A percentile compares a stretch with the other conserved stretches of the same genome.
Evolutionary conservation across 2,888 invertebrate species (phyloP).

Genomic region (Gortyna flavago): DNA sequence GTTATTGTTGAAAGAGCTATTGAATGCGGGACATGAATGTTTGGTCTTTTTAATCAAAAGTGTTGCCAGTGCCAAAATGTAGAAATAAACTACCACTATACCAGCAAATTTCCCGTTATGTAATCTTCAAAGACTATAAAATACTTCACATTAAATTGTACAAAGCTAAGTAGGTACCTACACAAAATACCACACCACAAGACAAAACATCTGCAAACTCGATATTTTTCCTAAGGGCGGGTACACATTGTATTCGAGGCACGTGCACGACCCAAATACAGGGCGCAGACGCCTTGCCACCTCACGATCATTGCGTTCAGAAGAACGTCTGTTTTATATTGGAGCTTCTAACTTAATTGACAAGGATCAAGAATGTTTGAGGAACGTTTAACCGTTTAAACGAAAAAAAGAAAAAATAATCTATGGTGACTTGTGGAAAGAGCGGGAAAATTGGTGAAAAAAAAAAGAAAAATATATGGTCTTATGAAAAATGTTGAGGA

Average conservation of each 20-base stretch:
- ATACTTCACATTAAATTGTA: background rate
- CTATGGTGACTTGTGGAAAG: conserved; percentile 9
- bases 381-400: too few relatives aligned
- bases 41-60: background rate
- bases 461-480: background rate
- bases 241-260: conserved; percentile 70
- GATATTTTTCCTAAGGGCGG: conserved; percentile 59
- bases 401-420: conserved; percentile 6
- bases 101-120: too few relatives aligned
- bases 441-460: conserved; percentile 1
- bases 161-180: background rate
- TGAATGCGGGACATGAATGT: too few relatives aligned
- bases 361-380: conserved; percentile 33
- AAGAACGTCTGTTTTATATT: conserved; percentile 59
- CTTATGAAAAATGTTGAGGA: background rate
- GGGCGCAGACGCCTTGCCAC: conserved; percentile 73
- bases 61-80: background rate
- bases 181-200: conserved; percentile 15
- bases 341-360: conserved; percentile 54
- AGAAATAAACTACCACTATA: too few relatives aligned
- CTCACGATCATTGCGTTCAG: conserved; percentile 56
- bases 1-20: too few relatives aligned
- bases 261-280: conserved; percentile 80
- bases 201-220: conserved; percentile 61
- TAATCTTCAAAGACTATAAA: conserved; percentile 3